Evolutionary conservation across 2,888 invertebrate species (phyloP).

Genomic region (Stenoptilia bipunctidactyla): DNA sequence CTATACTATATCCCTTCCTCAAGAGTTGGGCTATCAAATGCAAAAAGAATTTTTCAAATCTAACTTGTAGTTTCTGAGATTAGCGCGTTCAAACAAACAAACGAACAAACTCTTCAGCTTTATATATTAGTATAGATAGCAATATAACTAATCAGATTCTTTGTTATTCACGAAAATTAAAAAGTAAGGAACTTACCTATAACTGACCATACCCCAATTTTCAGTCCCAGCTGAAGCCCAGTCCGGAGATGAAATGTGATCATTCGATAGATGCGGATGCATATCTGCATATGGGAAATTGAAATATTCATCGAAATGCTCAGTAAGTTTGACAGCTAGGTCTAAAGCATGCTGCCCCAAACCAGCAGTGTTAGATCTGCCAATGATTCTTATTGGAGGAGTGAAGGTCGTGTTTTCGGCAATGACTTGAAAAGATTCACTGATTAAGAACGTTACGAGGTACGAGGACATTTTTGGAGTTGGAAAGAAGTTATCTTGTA

Average conservation of each 20-base stretch:
- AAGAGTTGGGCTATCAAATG: too few relatives aligned
- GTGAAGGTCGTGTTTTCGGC: slow-evolving; percentile 36
- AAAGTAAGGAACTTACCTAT: slow-evolving; percentile 32
- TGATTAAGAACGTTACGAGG: slow-evolving; percentile 85
- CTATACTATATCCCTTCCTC: too few relatives aligned
- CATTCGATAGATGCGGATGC: slow-evolving; percentile 44
- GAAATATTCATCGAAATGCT: slow-evolving; percentile 46
- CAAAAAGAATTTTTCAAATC: too few relatives aligned
- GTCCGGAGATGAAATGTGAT: slow-evolving; percentile 56
- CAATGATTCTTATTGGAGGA: slow-evolving; percentile 53
- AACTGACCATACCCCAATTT: slow-evolving; percentile 65
- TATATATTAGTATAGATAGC: too few relatives aligned
- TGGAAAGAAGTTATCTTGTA: slow-evolving; percentile 45
- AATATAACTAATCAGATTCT: too few relatives aligned
- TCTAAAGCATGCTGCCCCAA: slow-evolving; percentile 40
- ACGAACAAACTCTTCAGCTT: too few relatives aligned
- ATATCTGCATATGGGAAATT: slow-evolving; percentile 40
- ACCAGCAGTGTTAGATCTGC: slow-evolving; percentile 47
- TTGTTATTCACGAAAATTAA: too few relatives aligned
- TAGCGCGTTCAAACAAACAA: too few relatives aligned
- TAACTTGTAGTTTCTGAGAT: too few relatives aligned
- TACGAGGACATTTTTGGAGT: slow-evolving; percentile 86
- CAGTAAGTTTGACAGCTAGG: slow-evolving; percentile 43
- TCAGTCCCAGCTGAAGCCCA: slow-evolving; percentile 65
- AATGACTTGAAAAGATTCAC: slow-evolving; percentile 49